Percentiles rank a stretch among this genome's conserved stretches.
Evolutionary conservation across 2,797 vertebrate genomes (phyloP).

Genomic region (Myiothlypis chrysogaster): DNA sequence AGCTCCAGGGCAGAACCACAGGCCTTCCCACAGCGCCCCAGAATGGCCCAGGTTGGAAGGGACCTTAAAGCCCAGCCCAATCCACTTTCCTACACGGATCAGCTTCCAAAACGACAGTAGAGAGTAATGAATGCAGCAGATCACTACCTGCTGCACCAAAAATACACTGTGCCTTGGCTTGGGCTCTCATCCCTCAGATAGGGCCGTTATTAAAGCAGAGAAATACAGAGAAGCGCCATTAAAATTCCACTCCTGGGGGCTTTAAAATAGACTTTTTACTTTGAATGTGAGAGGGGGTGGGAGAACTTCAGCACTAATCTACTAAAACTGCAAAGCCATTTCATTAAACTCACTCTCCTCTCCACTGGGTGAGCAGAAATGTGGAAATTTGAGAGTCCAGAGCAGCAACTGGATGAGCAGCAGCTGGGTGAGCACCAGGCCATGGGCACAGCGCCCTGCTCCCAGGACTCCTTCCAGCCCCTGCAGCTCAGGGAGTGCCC

Average conservation of each 20-base stretch:
- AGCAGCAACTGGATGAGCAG: background rate
- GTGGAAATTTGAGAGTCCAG: background rate
- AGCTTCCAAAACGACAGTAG: background rate
- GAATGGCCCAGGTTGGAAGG: background rate
- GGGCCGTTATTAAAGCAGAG: constrained; percentile 7
- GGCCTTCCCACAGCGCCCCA: background rate
- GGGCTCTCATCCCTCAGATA: background rate
- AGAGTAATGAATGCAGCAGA: constrained; percentile 18
- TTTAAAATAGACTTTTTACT: constrained; percentile 49
- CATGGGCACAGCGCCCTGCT: accelerated
- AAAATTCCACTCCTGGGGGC: constrained; percentile 51
- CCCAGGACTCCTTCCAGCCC: background rate
- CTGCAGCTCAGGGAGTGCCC: background rate
- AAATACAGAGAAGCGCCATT: constrained; percentile 35
- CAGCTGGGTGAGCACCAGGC: background rate
- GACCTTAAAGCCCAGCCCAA: background rate
- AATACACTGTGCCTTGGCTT: background rate
- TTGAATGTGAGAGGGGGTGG: constrained; percentile 35
- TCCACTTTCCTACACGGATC: background rate
- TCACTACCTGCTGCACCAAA: background rate
- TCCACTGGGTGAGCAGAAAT: background rate
- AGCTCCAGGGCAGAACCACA: accelerated
- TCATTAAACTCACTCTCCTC: background rate
- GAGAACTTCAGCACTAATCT: background rate
- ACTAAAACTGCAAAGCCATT: background rate